Conservation (phyloP, 2,888 invertebrate species). For the Xestobium rufovillosum region DNA sequence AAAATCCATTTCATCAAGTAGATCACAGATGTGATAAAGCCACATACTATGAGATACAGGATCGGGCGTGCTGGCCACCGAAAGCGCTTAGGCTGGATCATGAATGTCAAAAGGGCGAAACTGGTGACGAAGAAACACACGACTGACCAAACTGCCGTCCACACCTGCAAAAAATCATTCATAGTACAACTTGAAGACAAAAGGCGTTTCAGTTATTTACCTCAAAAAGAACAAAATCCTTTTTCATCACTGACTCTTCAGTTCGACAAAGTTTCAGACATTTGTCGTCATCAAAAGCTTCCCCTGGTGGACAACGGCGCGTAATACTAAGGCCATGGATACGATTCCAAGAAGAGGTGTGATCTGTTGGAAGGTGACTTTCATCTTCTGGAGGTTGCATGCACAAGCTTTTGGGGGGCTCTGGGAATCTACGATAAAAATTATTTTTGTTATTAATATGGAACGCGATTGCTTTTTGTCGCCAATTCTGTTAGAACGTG, state of each 20-base stretch:
- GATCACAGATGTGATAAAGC: conserved; percentile 32
- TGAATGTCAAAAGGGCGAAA: conserved; percentile 78
- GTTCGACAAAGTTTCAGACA: conserved; percentile 28
- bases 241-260: conserved; percentile 25
- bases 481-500: too few species aligned
- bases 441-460: not conserved
- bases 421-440: conserved; percentile 55
- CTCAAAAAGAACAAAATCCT: conserved; percentile 34
- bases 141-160: conserved; percentile 72
- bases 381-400: conserved; percentile 54
- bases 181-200: conserved; percentile 35
- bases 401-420: conserved; percentile 61
- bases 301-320: conserved; percentile 30
- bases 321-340: conserved; percentile 15
- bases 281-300: conserved; percentile 24
- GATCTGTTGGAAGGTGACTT: conserved; percentile 24
- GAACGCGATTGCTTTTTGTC: too few species aligned
- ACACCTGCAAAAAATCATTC: conserved; percentile 42
- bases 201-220: conserved; percentile 51
- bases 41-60: conserved; percentile 79
- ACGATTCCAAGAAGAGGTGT: conserved; percentile 15
- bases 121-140: conserved; percentile 73
- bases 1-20: conserved; percentile 32
- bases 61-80: conserved; percentile 90
- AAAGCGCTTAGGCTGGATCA: conserved; percentile 82